Conservation (phyloP, 2,113 vertebrate genomes). For the Tetrax tetrax region DNA sequence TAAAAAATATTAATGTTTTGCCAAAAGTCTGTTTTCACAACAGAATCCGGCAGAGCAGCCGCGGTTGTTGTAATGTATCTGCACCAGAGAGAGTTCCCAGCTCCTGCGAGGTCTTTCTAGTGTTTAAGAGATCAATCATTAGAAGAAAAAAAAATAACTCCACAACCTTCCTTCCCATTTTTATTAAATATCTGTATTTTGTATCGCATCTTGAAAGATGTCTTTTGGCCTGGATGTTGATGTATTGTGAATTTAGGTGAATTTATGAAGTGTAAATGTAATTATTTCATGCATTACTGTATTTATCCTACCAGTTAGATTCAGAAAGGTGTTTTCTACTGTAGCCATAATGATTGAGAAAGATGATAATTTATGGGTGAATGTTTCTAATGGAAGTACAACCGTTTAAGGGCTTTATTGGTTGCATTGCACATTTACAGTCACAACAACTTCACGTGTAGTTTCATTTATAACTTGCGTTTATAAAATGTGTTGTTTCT, state of each 20-base stretch:
- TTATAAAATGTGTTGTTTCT: neutral
- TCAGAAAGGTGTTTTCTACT: neutral
- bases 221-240: neutral
- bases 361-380: neutral
- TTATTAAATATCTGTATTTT: neutral
- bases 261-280: neutral
- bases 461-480: fast-evolving
- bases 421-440: neutral
- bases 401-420: neutral
- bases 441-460: fast-evolving
- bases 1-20: neutral
- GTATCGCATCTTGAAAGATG: neutral
- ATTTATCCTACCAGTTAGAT: neutral
- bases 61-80: neutral
- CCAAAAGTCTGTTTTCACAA: neutral
- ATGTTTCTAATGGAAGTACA: neutral
- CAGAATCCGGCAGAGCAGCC: neutral
- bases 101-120: neutral
- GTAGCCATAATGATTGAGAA: neutral
- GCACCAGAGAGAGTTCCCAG: neutral
- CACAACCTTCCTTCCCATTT: neutral
- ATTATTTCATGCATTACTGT: neutral
- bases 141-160: neutral
- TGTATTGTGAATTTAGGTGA: neutral
- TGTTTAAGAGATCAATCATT: neutral